These are phyloP conservation scores for Mustelus asterias DNA, from an alignment of 2,113 vertebrate species.

Conservation along the genomic window DNA sequence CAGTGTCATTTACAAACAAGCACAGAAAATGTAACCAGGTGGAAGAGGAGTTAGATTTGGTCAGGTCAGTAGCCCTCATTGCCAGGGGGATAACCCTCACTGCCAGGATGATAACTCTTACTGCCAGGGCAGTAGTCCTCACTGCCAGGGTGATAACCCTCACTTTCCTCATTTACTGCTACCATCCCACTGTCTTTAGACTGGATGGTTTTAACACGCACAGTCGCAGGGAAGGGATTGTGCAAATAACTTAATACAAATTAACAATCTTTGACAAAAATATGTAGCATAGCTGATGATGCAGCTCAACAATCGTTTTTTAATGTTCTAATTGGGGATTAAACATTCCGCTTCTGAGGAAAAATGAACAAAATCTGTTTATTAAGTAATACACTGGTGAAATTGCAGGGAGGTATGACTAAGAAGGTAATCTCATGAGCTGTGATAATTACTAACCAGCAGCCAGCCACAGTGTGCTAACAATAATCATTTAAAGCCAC, in stretches of 20 bases:
- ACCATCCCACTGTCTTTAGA: no score
- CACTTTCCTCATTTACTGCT: neutral
- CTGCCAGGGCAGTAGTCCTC: neutral
- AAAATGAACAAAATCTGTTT: neutral
- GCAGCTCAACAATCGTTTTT: neutral
- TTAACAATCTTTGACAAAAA: slow-evolving; percentile 1
- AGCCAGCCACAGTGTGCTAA: neutral
- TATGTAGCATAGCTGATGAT: neutral
- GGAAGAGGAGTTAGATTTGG: neutral
- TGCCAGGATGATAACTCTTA: neutral
- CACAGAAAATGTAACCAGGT: neutral
- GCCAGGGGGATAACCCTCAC: no score
- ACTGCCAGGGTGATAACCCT: no score
- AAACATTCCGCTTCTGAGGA: neutral
- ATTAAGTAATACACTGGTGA: neutral
- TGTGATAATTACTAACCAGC: neutral
- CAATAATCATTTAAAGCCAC: neutral
- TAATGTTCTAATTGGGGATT: neutral
- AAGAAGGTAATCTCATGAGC: neutral
- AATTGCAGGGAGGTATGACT: neutral
- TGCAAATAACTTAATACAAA: neutral
- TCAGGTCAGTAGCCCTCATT: no score
- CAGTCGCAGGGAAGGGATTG: neutral
- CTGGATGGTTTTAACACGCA: neutral
- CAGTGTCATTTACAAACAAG: neutral